Evolutionary conservation across 2,888 invertebrate species (phyloP).

Genomic region (Carcina quercana): DNA sequence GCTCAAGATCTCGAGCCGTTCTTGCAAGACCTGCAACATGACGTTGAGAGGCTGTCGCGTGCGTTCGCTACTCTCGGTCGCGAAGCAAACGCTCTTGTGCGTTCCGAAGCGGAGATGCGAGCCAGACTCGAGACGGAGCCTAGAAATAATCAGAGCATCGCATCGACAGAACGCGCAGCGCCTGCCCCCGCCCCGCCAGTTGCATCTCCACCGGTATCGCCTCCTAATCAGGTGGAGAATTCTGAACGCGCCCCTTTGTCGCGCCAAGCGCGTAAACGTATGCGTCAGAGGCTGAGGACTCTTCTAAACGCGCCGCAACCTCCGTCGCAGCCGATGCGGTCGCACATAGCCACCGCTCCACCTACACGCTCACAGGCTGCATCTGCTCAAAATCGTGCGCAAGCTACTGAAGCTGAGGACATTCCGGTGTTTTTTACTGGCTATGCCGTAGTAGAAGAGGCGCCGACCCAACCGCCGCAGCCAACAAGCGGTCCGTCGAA

Average conservation of each 20-base stretch:
- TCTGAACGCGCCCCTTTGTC: conserved; percentile 25
- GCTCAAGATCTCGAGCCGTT: conserved; percentile 41
- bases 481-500: conserved; percentile 28
- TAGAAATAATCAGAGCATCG: conserved; percentile 15
- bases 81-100: conserved; percentile 41
- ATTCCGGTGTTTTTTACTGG: too few relatives aligned
- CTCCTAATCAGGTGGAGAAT: conserved; percentile 17
- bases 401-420: conserved; percentile 19
- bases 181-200: conserved; percentile 8
- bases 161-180: conserved; percentile 9
- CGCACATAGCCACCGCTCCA: conserved; percentile 8
- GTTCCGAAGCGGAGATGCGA: conserved; percentile 40
- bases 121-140: conserved; percentile 29
- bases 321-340: conserved; percentile 9
- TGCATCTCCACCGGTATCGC: conserved; percentile 7
- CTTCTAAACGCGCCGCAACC: conserved; percentile 33
- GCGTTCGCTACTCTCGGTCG: conserved; percentile 51
- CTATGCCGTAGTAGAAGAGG: conserved; percentile 11
- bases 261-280: conserved; percentile 51
- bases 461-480: conserved; percentile 12
- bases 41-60: conserved; percentile 47
- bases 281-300: conserved; percentile 45
- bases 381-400: conserved; percentile 14
- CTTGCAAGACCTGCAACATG: conserved; percentile 48
- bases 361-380: conserved; percentile 6